These are phyloP conservation scores for Myanophis thanlyinensis DNA, from an alignment of 2,113 vertebrate species.

Conservation along the genomic window DNA sequence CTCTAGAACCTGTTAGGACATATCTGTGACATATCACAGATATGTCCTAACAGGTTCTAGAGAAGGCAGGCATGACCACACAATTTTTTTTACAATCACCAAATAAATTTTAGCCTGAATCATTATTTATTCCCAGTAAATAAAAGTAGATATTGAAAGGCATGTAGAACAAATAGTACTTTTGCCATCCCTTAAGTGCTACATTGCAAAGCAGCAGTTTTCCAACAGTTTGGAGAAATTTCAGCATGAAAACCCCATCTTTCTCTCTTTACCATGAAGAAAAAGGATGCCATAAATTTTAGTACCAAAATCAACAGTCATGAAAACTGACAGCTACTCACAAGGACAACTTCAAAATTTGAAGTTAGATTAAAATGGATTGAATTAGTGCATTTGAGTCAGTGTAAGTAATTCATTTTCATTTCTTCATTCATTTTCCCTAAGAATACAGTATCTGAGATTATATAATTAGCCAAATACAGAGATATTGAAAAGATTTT, in stretches of 20 bases:
- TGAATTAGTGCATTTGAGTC: no score
- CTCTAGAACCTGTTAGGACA: no score
- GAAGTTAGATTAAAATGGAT: background rate
- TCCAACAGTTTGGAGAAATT: background rate
- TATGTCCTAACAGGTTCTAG: no score
- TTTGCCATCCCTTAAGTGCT: background rate
- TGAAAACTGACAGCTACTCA: background rate
- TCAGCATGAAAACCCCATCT: background rate
- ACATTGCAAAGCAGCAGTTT: background rate
- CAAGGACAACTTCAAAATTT: background rate
- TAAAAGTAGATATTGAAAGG: background rate
- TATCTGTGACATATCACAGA: no score
- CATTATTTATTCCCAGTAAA: background rate
- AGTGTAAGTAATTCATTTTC: background rate
- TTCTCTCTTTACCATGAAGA: no score
- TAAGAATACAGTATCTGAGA: background rate
- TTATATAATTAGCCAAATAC: background rate
- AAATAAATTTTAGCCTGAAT: background rate
- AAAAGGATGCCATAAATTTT: background rate
- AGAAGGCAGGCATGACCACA: no score
- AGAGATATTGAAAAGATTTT: background rate
- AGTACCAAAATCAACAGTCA: background rate
- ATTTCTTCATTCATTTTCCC: background rate
- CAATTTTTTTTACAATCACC: no score
- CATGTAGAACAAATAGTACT: background rate